Conservation (phyloP, 2,888 invertebrate genomes). For the Limenitis camilla region DNA sequence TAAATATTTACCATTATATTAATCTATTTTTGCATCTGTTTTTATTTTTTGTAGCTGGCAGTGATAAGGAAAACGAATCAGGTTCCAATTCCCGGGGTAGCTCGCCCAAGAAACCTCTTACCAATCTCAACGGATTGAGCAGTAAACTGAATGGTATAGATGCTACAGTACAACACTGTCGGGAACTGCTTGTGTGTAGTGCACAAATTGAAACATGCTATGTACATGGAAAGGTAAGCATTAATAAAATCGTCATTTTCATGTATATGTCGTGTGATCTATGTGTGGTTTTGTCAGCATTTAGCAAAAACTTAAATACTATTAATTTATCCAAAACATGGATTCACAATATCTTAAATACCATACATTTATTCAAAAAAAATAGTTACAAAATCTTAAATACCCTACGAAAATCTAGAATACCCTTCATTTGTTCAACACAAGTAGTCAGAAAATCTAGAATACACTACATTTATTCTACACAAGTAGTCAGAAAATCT, state of each 20-base stretch:
- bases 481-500: too few species aligned
- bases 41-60: conserved; percentile 54
- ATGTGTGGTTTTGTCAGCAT: background rate
- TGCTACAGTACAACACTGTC: conserved; percentile 44
- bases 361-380: too few species aligned
- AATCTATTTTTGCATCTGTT: background rate
- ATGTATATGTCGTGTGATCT: background rate
- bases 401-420: too few species aligned
- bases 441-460: too few species aligned
- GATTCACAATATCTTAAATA: too few species aligned
- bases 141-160: conserved; percentile 47
- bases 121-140: conserved; percentile 47
- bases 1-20: background rate
- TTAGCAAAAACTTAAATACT: too few species aligned
- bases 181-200: conserved; percentile 79
- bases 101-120: conserved; percentile 58
- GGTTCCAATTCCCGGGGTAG: conserved; percentile 56
- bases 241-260: background rate
- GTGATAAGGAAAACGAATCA: conserved; percentile 80
- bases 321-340: too few species aligned
- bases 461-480: too few species aligned
- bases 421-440: too few species aligned
- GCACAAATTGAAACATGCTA: conserved; percentile 80
- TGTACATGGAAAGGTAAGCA: conserved; percentile 77
- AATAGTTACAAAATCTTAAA: too few species aligned